Evolutionary conservation across 1,140 invertebrate species (phyloP), one percentile per base, ranked within the genome.

Genomic region (Aphidius ervi): DNA sequence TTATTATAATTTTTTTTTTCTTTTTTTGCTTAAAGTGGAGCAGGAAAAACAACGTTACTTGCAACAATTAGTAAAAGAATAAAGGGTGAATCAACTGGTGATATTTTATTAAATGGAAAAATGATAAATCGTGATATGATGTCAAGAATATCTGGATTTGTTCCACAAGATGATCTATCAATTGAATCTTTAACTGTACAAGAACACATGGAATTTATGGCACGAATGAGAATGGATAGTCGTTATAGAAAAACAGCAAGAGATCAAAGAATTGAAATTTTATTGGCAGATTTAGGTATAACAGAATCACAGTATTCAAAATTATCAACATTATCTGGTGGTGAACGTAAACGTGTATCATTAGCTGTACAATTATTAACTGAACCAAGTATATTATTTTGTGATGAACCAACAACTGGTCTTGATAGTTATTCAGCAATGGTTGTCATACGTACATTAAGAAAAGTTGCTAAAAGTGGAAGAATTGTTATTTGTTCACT

Each of bases 401-500:
- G 89, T 67, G 91, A 93, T 72, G 91, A 93, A 69, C 90, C 90
- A 7, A 93, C 90, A 1, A 90, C 90, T 0, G 91, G 92, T 0
- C 71, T 95, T 10, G 92, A 95, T 71, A 92, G 90, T 74, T 92
- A 84, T 69, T 90, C 85, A 62, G 91, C 92, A 1, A 85, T 85
- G 42, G 81, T 85, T 9, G 87, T 94, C 2, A 85, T 93, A 6
- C 83, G 85, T 59, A 86, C 88, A 1, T 78, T 95, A 49, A 77
- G 84, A 68, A 77, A 82, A 53, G 74, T 92, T 23, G 86, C 88
- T 1, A 71, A 73, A 54, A 82, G 80, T 52, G 90, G 84, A 46
- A 91, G 91, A 80, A 86, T 90, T 43, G 86, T 94, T 8, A 84
- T 95, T 23, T 91, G 90, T 67, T 90, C 91, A 0, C 88, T 95